Conservation (phyloP, 2,888 invertebrate species). For the Leptura quadrifasciata region DNA sequence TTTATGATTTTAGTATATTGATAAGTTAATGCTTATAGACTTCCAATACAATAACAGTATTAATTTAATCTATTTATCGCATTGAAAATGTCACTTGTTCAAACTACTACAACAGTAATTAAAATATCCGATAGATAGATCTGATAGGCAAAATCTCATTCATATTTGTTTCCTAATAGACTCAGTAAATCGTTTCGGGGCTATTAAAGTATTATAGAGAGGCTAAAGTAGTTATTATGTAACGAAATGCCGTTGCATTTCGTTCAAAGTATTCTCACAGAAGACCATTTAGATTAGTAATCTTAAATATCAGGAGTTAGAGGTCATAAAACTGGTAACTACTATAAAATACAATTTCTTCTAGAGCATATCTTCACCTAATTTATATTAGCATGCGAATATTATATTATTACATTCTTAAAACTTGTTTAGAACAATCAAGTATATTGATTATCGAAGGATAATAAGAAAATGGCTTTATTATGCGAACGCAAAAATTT, state of each 20-base stretch:
- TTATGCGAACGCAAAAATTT: not conserved
- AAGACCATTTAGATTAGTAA: constrained; percentile 23
- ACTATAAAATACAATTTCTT: not conserved
- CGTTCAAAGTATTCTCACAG: constrained; percentile 21
- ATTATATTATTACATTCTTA: not conserved
- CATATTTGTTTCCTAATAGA: constrained; percentile 25
- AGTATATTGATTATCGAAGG: no score
- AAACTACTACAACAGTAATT: constrained; percentile 4
- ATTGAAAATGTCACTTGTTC: not conserved
- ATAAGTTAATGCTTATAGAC: no score
- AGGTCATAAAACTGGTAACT: not conserved
- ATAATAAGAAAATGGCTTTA: not conserved
- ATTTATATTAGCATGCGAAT: not conserved
- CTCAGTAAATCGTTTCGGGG: not conserved
- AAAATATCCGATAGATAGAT: constrained; percentile 11
- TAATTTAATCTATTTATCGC: no score
- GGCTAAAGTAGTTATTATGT: constrained; percentile 18
- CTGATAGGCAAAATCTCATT: constrained; percentile 14
- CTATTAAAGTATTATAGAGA: constrained; percentile 22
- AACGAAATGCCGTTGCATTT: constrained; percentile 9
- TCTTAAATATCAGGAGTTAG: not conserved
- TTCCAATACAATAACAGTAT: no score
- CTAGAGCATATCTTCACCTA: not conserved
- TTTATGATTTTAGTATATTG: no score
- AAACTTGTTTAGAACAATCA: not conserved